Evolutionary conservation across 64 coral and sea anemone genomes (phyloP).

Genomic region (Montipora foliosa): DNA sequence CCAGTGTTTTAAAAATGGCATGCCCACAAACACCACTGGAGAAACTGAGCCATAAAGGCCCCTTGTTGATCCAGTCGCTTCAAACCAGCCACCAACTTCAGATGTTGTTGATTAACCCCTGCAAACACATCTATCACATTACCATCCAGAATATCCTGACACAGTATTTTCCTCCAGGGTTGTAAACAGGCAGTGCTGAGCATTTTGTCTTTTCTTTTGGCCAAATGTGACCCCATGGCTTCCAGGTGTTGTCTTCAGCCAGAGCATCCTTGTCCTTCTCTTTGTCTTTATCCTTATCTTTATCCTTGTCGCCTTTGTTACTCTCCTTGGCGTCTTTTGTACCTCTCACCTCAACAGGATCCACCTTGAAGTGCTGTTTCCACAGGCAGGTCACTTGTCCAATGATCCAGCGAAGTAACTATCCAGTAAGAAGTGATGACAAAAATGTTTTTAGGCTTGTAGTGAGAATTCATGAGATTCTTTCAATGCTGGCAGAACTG

Average conservation of each 20-base stretch:
- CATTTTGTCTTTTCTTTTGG: constrained; percentile 87
- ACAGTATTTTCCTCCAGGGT: constrained; percentile 94
- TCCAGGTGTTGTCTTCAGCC: constrained; percentile 89
- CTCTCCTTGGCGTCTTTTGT: constrained; percentile 63
- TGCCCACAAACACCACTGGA: too few relatives aligned
- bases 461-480: too few relatives aligned
- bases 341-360: constrained; percentile 73
- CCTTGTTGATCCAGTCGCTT: too few relatives aligned
- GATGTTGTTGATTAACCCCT: too few relatives aligned
- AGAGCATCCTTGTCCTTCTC: constrained; percentile 84
- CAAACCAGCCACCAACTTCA: too few relatives aligned
- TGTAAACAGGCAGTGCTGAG: constrained; percentile 73
- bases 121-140: not conserved
- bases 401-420: constrained; percentile 94
- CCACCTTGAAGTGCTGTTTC: constrained; percentile 91
- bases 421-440: not conserved
- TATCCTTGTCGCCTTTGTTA: constrained; percentile 76
- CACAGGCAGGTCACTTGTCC: constrained; percentile 86
- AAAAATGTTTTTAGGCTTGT: too few relatives aligned
- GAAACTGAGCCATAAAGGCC: too few relatives aligned
- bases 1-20: too few relatives aligned
- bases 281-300: constrained; percentile 86
- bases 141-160: constrained; percentile 97
- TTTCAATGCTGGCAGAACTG: too few relatives aligned
- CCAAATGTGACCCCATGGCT: constrained; percentile 97